These are phyloP conservation scores for Drosophila stalkeri DNA, from an alignment of 2,888 invertebrate genomes.

Conservation along the genomic window DNA sequence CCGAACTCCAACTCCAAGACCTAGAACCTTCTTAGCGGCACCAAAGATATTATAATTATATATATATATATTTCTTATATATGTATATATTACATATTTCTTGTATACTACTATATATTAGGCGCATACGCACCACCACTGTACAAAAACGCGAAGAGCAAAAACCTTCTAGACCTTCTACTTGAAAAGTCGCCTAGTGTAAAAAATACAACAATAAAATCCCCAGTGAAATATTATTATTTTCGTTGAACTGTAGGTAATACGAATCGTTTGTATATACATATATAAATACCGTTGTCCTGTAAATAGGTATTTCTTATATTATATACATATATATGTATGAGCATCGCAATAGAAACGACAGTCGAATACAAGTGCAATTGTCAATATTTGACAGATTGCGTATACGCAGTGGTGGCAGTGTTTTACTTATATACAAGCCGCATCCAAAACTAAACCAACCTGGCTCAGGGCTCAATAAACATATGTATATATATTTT, in stretches of 20 bases:
- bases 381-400: slow-evolving; percentile 57
- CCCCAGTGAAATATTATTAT: background rate
- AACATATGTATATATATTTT: slow-evolving; percentile 12
- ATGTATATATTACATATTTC: background rate
- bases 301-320: slow-evolving; percentile 43
- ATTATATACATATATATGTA: slow-evolving; percentile 3
- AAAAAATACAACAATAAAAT: slow-evolving; percentile 8
- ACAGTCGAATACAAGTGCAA: slow-evolving; percentile 60
- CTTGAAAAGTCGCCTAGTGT: slow-evolving; percentile 36
- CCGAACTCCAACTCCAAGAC: slow-evolving; percentile 6
- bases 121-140: slow-evolving; percentile 49
- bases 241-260: slow-evolving; percentile 20
- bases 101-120: slow-evolving; percentile 5
- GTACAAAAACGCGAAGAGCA: slow-evolving; percentile 42
- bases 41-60: slow-evolving; percentile 18
- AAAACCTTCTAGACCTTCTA: slow-evolving; percentile 22
- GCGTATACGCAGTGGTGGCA: slow-evolving; percentile 85
- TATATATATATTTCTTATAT: slow-evolving; percentile 2
- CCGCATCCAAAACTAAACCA: slow-evolving; percentile 51
- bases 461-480: slow-evolving; percentile 78
- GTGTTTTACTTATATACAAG: slow-evolving; percentile 84
- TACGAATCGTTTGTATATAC: slow-evolving; percentile 26
- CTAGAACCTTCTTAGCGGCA: slow-evolving; percentile 46
- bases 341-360: slow-evolving; percentile 46
- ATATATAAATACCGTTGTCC: slow-evolving; percentile 22